Base-by-base conservation (phyloP, 2,888 invertebrate species). In the Pristionchus exspectatus region DNA sequence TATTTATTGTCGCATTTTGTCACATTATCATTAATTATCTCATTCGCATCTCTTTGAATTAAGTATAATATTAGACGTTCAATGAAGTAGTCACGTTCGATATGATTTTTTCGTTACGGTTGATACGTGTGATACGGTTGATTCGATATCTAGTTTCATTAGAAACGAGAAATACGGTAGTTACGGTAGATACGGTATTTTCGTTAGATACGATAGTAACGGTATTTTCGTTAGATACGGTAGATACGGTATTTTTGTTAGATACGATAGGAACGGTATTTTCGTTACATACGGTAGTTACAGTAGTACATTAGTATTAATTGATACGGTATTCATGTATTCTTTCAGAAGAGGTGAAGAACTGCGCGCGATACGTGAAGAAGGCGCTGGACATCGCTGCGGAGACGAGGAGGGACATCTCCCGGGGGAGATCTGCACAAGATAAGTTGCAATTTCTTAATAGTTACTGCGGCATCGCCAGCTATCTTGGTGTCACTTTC, bases 371-470 rank as follows among this genome's bases (percentile, higher is more conserved):
- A 1, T 10, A 18, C 77, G 9, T 77, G 38, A 33, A 3, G 77
- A 16, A 38, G 5, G 77, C 77, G 12, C 38, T 77, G 24, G 33
- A 30, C n/a, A 7, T 38, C 33, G 77, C 38, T 3, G 21, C 33
- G 77, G 18, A 5, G 77, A 77, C 77, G 77, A 30, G 9, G 21
- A 3, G 38, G 77, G 38, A 21, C 21, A 77, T 77, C 77, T 18
- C 5, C 21, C 33, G 9, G 27, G 77, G 77, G 44, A 77, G 7
- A 21, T 33, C 33, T 16, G 18, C 16, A 24, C 77, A 77, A 44
- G 77, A 77, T 77, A 44, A 77, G 77, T 77, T 38, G 24, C 24
- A 21, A 24, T 77, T 77, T 77, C 77, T 77, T 38, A 77, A 33
- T 33, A 38, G n/a, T 38, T 77, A 77, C 18, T 38, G 38, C 16